Evolutionary conservation across 2,888 invertebrate species (phyloP), one percentile per base, ranked within the genome.

Genomic region (Drosophila mimica): DNA sequence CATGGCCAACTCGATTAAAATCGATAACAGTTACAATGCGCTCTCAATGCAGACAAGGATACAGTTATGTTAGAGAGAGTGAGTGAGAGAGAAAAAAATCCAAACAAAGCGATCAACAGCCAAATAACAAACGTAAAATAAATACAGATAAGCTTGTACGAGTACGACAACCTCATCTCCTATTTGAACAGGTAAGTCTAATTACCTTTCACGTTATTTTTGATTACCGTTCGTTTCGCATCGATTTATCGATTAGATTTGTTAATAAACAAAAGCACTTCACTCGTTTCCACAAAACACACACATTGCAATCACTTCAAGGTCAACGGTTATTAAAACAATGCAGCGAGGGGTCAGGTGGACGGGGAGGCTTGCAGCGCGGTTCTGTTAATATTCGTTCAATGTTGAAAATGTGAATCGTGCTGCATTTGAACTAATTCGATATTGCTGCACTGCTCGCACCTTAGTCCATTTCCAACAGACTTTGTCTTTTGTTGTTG

Each of bases 221-320:
- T 33, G 28, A 28, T 57, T 70, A 11, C 25, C 11, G 28, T 30
- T 59, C 25, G 25, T 34, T 11, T 13, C 34, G 33, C 30, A 81
- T 81, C 62, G 71, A 76, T 79, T 76, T 79, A 79, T 79, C 46
- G 72, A 79, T 77, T 74, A 30, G 11, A 34, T 25, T 43, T 43
- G 6, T 52, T 30, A 61, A 78, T 78, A 51, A 66, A 63, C 63
- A 57, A 63, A 40, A 28, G 25, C 33, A 17, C 28, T 9, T 53
- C 15, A 6, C 5, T 13, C 15, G 34, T n/a, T 30, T 17, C 7
- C 40, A 38, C 30, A 46, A 8, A 25, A 4, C 15, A 15, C n/a
- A 56, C 28, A n/a, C n/a, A 20, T 20, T 53, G 25, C n/a, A n/a
- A 59, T 28, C 59, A 30, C 36, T 49, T 54, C 58, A 65, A 20